Conservation (phyloP, 35 echinoderm and acorn worm genomes). For the Amphiura filiformis region DNA sequence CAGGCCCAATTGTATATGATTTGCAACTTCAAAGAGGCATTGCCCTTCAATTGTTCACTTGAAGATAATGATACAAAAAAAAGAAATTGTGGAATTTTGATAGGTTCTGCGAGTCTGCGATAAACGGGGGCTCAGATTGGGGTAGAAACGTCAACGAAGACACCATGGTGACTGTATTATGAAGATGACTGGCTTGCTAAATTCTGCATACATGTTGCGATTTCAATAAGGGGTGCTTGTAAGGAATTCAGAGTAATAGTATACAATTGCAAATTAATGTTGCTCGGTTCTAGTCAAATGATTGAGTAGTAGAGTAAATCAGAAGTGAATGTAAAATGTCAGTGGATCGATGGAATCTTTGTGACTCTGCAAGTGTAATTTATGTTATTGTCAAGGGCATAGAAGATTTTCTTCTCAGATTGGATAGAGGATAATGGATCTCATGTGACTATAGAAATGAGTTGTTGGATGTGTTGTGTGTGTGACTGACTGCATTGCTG, state of each 20-base stretch:
- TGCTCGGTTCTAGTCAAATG: not conserved
- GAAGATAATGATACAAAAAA: not conserved
- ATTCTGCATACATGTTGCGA: not conserved
- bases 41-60: not conserved
- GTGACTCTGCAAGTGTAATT: not conserved
- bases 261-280: not conserved
- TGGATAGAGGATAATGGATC: not conserved
- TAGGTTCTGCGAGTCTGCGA: not conserved
- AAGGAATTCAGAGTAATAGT: not conserved
- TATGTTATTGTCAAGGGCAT: slow-evolving; percentile 3
- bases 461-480: not conserved
- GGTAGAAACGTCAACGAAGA: not conserved
- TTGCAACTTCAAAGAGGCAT: not conserved
- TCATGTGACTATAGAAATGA: not conserved
- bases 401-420: not conserved
- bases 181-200: not conserved
- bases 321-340: not conserved
- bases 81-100: not conserved
- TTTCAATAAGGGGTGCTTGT: not conserved
- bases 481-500: not conserved
- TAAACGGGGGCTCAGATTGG: too few species aligned
- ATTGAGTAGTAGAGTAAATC: not conserved
- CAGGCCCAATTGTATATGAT: not conserved
- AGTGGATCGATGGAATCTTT: not conserved
- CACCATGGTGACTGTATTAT: not conserved